Base-by-base conservation (phyloP, 2,888 invertebrate species). In the Gastracanthus pulcherrimus region DNA sequence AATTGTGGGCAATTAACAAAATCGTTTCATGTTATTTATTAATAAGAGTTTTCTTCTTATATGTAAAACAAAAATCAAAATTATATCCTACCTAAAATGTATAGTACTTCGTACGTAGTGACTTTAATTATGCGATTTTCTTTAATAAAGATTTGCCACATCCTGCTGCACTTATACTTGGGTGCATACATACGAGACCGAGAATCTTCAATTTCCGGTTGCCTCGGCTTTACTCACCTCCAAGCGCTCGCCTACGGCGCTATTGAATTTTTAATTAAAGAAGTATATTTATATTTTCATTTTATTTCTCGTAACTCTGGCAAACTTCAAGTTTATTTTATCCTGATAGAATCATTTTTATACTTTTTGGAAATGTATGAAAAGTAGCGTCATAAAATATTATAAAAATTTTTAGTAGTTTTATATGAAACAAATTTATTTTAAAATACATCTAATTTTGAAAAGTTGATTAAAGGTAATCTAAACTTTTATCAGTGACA, bases 181-280 rank as follows among this genome's bases (percentile, higher is more conserved):
- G 45, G 67, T 7, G 26, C 1, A 2, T n/a, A 23, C 58, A 38
- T 13, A 62, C 19, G 58, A 66, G 26, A 36, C 48, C 69, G 16
- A 31, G 41, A 64, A 80, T 75, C 69, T 69, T 74, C 67, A 80
- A 80, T 80, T 75, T 70, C 75, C 70, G 29, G 55, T 62, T 62
- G 26, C 19, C 67, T 26, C 26, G 11, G 45, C 58, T 67, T 51
- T 3, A 19, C 36, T 1, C 11, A 3, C 55, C 62, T 11, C 16
- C 23, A 31, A 76, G 34, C 67, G n/a, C 38, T 74, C 9, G 67
- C 74, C 51, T n/a, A 1, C 36, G 74, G 69, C 60, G 16, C 31
- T 41, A n/a, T 41, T 71, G 58, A 36, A 19, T 60, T 74, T 74
- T 74, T 80, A 72, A 79, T 79, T 64, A 62, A 60, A 69, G 26